A percentile compares a stretch with the other conserved stretches of the same genome.
Evolutionary conservation across 1,140 invertebrate species (phyloP).

Genomic region (Bombus soroeensis): DNA sequence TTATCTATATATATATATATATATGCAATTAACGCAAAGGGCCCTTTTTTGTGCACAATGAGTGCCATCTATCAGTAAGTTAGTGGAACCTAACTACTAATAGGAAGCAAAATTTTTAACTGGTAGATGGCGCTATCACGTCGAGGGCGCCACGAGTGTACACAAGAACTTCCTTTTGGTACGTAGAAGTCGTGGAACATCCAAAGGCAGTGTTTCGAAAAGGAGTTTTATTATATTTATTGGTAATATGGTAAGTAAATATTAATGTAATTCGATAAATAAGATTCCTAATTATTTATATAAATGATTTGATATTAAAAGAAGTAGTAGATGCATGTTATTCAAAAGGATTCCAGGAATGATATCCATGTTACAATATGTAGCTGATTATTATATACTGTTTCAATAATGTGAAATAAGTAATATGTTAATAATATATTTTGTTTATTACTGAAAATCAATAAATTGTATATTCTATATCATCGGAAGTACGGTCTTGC

Average conservation of each 20-base stretch:
- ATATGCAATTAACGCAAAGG: too few species aligned
- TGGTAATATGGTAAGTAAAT: conserved; percentile 44
- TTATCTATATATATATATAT: too few species aligned
- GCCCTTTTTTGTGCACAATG: too few species aligned
- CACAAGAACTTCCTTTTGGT: neutral
- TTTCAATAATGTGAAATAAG: neutral
- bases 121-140: too few species aligned
- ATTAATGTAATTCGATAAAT: conserved; percentile 7
- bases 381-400: neutral
- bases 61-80: too few species aligned
- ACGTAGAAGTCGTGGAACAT: conserved; percentile 17
- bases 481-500: neutral
- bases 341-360: conserved; percentile 4
- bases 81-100: too few species aligned
- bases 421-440: neutral
- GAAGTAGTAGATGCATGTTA: conserved; percentile 37
- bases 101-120: too few species aligned
- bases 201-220: neutral
- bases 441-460: neutral
- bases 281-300: neutral
- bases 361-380: neutral
- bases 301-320: neutral
- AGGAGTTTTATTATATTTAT: neutral
- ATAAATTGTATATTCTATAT: neutral
- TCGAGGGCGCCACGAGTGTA: neutral